Evolutionary conservation across 92 coral and sea anemone genomes (phyloP).

Genomic region (Parazoanthus darwini): DNA sequence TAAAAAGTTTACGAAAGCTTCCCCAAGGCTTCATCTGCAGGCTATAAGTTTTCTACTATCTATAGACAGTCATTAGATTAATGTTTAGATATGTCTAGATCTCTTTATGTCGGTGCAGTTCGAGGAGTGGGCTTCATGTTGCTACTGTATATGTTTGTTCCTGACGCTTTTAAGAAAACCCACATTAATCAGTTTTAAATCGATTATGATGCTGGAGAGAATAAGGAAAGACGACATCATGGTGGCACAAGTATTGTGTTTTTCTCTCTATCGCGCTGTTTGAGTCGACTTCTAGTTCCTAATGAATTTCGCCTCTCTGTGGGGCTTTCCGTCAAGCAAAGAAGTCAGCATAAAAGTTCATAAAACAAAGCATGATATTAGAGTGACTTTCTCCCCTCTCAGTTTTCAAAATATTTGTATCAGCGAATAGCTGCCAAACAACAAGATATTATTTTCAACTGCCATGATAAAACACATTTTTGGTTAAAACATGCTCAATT

Average conservation of each 20-base stretch:
- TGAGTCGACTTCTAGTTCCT: slow-evolving; percentile 3
- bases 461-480: background rate
- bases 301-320: slow-evolving; percentile 3
- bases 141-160: background rate
- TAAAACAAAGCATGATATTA: background rate
- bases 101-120: too few relatives aligned
- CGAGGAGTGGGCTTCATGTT: too few relatives aligned
- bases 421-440: background rate
- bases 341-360: background rate
- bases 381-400: slow-evolving; percentile 7
- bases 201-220: background rate
- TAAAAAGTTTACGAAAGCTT: too few relatives aligned
- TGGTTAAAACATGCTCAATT: background rate
- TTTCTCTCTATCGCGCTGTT: background rate
- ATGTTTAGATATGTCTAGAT: too few relatives aligned
- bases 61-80: too few relatives aligned
- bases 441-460: background rate
- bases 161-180: background rate
- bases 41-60: too few relatives aligned
- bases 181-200: background rate
- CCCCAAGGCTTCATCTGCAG: too few relatives aligned
- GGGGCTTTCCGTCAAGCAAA: slow-evolving; percentile 2
- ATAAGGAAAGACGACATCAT: background rate
- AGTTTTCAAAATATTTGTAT: slow-evolving; percentile 16
- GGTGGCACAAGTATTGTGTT: background rate